Base-by-base conservation (phyloP, 2,113 vertebrate genomes). In the Osmerus mordax region DNA sequence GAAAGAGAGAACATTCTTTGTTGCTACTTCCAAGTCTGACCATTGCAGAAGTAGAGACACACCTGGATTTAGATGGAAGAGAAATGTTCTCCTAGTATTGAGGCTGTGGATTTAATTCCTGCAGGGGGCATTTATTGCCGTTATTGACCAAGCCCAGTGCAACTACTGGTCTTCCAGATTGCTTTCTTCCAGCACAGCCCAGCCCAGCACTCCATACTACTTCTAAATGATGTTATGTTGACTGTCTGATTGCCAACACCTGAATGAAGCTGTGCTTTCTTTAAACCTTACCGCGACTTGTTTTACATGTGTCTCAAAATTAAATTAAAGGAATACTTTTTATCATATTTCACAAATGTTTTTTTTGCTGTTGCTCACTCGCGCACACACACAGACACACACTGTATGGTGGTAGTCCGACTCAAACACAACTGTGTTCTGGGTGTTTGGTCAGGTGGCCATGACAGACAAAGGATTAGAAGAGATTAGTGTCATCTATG, bases 291-390 rank as follows among this genome's bases (percentile, higher is more conserved):
- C 73, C 83, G 83, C 81, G 85, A 82, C 82, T 67, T 74, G 68
- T 76, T 83, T 85, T 87, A 13, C 63, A 11, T 83, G 62, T 81
- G 77, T 56, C 2, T 61, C 36, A 41, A 16, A 29, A 63, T 74
- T 81, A 51, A 51, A 53, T 85, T 88, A 78, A 55, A 47, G 84
- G 74, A 19, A 13, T 70, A 29, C 67, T 90, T 84, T 81, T 74
- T 82, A 78, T 73, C 74, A 70, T 76, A 19, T 6, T 80, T 82
- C 85, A 60, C 77, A 79, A 69, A 73, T 77, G 36, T 62, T 5
- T 16, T 64, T 41, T 23, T 59, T 6, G 28, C 51, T 21, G 9
- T 1, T 65, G 61, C 41, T 70, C 68, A 47, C 47, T 52, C 4
- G 55, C 63, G 0, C 19, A 18, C 54, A 55, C 54, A 14, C 13